Conservation (phyloP, 2,888 invertebrate genomes). For the Serrognathus titanus region DNA sequence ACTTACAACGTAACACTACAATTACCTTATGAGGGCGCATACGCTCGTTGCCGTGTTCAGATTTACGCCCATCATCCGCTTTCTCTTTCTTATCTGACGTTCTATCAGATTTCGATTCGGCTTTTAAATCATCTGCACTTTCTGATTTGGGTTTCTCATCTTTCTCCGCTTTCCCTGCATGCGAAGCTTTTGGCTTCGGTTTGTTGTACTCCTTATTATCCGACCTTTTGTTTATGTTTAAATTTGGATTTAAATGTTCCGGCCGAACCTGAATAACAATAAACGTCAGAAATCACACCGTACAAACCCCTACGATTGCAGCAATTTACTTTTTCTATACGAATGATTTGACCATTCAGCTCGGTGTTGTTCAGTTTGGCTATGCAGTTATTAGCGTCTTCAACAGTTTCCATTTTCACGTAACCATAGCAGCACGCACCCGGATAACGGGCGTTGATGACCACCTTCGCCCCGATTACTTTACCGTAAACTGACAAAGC, state of each 20-base stretch:
- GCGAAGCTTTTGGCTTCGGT: constrained; percentile 1
- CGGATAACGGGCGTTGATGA: constrained; percentile 90
- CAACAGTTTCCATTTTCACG: constrained; percentile 89
- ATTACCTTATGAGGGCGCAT: background rate
- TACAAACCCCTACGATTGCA: background rate
- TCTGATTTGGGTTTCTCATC: constrained; percentile 15
- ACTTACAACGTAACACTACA: background rate
- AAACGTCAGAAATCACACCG: background rate
- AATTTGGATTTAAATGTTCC: constrained; percentile 42
- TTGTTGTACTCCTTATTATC: constrained; percentile 16
- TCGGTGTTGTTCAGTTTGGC: constrained; percentile 89
- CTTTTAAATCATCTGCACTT: constrained; percentile 15
- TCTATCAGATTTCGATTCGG: constrained; percentile 14
- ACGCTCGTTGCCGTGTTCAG: background rate
- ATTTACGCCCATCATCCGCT: constrained; percentile 12
- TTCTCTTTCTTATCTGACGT: constrained; percentile 19
- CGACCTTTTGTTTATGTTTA: constrained; percentile 19
- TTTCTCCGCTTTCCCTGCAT: background rate
- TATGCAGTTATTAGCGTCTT: constrained; percentile 87
- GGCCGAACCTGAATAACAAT: constrained; percentile 38
- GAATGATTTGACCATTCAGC: constrained; percentile 90
- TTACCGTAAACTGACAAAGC: constrained; percentile 90
- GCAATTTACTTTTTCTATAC: constrained; percentile 76
- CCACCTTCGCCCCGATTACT: constrained; percentile 94
- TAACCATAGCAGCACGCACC: constrained; percentile 94